Evolutionary conservation across 2,113 vertebrate species (phyloP).

Genomic region (Rhinopomastus cyanomelas): DNA sequence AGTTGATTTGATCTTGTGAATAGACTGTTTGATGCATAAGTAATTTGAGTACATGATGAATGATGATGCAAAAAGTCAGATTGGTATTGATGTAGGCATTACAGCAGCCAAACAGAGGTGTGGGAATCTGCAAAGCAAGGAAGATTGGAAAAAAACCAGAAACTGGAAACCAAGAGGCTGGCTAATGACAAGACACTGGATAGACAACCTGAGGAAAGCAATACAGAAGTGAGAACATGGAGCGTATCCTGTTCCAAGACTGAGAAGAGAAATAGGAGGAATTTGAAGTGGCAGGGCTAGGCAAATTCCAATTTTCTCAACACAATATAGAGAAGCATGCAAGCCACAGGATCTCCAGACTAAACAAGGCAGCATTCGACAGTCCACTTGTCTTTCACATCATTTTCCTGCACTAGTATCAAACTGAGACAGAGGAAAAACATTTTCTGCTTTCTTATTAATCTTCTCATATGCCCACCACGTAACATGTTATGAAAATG

Average conservation of each 20-base stretch:
- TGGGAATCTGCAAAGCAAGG: neutral
- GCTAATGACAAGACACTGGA: neutral
- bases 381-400: neutral
- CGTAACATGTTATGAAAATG: neutral
- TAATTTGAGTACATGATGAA: neutral
- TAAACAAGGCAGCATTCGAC: neutral
- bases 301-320: neutral
- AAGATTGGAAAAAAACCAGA: neutral
- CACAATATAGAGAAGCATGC: neutral
- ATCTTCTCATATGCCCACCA: neutral
- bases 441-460: neutral
- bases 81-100: neutral
- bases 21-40: neutral
- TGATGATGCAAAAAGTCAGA: conserved; percentile 3
- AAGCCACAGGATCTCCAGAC: neutral
- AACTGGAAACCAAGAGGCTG: neutral
- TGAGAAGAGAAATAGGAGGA: neutral
- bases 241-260: neutral
- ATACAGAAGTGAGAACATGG: neutral
- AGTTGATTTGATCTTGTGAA: neutral
- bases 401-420: neutral
- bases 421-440: neutral
- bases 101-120: neutral
- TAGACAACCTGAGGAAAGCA: neutral
- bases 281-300: neutral